Conservation (phyloP, 2,888 invertebrate species). For the Zygogramma bicolorata region DNA sequence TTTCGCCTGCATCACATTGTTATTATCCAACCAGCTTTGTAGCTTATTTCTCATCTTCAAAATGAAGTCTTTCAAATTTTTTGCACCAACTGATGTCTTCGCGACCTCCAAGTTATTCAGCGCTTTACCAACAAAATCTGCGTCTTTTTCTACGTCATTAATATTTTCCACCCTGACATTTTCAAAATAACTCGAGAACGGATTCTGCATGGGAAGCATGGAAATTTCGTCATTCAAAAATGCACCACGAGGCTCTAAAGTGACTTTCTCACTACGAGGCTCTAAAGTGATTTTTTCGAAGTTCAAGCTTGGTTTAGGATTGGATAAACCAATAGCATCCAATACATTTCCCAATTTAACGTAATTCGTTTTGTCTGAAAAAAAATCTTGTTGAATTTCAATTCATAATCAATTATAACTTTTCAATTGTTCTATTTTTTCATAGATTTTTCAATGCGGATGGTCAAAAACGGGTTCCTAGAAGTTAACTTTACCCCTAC, state of each 20-base stretch:
- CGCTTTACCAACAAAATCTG: constrained; percentile 22
- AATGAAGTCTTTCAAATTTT: constrained; percentile 50
- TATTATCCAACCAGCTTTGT: constrained; percentile 34
- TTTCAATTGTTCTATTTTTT: too few species aligned
- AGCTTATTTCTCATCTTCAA: constrained; percentile 48
- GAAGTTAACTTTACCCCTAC: too few species aligned
- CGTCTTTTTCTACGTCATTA: constrained; percentile 10
- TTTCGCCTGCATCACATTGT: constrained; percentile 33
- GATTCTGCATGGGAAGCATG: neutral
- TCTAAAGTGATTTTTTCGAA: constrained; percentile 11
- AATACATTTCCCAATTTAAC: constrained; percentile 59
- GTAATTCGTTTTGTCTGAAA: constrained; percentile 45
- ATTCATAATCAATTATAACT: too few species aligned
- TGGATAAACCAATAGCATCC: constrained; percentile 61
- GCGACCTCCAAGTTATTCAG: constrained; percentile 41
- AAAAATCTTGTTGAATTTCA: neutral
- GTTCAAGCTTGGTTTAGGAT: constrained; percentile 49
- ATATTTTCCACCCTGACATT: constrained; percentile 31
- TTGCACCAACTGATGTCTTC: constrained; percentile 41
- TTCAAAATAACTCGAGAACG: neutral
- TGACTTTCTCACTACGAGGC: neutral
- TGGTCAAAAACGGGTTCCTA: too few species aligned
- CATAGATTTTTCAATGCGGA: too few species aligned
- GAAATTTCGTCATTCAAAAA: neutral
- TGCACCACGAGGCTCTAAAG: neutral